These are phyloP conservation scores for Tipula helvola DNA, from an alignment of 2,888 invertebrate species.

Conservation along the genomic window DNA sequence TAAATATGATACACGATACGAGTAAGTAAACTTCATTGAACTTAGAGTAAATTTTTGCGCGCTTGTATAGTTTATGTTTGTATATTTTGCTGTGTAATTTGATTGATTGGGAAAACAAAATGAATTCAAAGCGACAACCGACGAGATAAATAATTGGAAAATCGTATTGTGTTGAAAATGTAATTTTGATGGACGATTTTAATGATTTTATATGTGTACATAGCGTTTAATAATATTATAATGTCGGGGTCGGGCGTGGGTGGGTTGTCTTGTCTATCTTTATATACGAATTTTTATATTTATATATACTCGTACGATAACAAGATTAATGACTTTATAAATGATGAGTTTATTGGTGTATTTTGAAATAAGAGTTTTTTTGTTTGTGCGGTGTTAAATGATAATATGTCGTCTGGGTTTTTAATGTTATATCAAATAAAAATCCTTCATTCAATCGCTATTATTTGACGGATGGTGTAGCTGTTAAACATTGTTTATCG, in stretches of 20 bases:
- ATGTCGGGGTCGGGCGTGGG: neutral
- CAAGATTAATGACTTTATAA: neutral
- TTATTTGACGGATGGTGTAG: neutral
- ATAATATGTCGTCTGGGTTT: neutral
- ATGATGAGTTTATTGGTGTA: neutral
- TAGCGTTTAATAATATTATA: neutral
- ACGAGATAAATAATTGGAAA: neutral
- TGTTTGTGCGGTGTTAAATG: neutral
- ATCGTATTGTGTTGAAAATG: neutral
- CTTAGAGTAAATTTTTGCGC: neutral
- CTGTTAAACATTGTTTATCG: neutral
- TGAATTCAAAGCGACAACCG: neutral
- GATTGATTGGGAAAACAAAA: neutral
- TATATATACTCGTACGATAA: neutral
- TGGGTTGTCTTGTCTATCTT: neutral
- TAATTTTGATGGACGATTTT: neutral
- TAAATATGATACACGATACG: neutral
- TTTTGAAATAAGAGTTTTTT: neutral
- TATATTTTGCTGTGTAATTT: neutral
- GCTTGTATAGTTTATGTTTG: too few relatives aligned
- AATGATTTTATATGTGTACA: neutral
- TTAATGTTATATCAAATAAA: neutral
- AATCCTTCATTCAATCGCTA: neutral
- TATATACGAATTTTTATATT: too few relatives aligned
- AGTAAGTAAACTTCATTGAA: neutral